Evolutionary conservation across 2,797 vertebrate genomes (phyloP), one percentile per base, ranked within the genome.

Genomic region (Prionace glauca): DNA sequence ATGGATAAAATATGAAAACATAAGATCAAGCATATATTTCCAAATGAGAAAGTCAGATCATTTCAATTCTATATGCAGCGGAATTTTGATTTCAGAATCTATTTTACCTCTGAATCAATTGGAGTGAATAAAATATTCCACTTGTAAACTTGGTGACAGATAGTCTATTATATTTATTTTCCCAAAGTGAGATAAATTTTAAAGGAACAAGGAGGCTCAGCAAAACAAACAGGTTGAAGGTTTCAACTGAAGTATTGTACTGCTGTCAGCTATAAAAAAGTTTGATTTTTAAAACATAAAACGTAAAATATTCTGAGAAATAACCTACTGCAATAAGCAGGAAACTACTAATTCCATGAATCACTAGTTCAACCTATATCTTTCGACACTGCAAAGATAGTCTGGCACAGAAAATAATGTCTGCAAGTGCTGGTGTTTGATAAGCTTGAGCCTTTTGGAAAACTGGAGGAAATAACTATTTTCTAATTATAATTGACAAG

Each of bases 381-480:
- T 92, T 92, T 69, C 36, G 8, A 12, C 62, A 26, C 20, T n/a
- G 9, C 62, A 69, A 22, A 69, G 62, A 41, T 67, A 41, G n/a
- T 92, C n/a, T 14, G 8, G 2, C 65, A 41, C 11, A 14, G 60
- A 69, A 92, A 92, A 36, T 36, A 92, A 92, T 67, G 90, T 9
- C 90, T 69, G n/a, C n/a, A 36, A 41, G n/a, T 92, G 90, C 36
- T 69, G n/a, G 65, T n/a, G 41, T 92, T 92, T 41, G 90, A 92
- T 92, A 26, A 92, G 90, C 65, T 67, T 69, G 62, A 67, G n/a
- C 10, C 65, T 92, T 67, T 92, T 92, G 18, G n/a, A 92, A 67
- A 69, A 41, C 90, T 69, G 62, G 90, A 69, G n/a, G 22, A 92
- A 92, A 26, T 69, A 92, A 92, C n/a, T 67, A 36, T n/a, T n/a